A percentile compares a stretch with the other conserved stretches of the same genome.
These are phyloP conservation scores for Acrocephalus scirpaceus DNA, from an alignment of 2,797 vertebrate species.

Conservation along the genomic window DNA sequence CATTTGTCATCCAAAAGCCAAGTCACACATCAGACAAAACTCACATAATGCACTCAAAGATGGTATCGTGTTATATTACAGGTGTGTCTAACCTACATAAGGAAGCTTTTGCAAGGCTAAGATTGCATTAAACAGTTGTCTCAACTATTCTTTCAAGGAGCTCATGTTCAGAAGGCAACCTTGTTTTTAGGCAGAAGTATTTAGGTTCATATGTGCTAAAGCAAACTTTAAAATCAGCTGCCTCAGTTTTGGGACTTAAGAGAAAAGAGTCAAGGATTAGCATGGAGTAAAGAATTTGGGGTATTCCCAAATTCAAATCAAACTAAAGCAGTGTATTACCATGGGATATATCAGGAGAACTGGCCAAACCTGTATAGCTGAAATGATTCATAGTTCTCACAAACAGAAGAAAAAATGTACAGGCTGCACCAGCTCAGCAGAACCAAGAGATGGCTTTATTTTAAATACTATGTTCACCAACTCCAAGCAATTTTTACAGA, in stretches of 20 bases:
- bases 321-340: background rate
- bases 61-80: background rate
- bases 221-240: background rate
- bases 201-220: background rate
- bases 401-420: background rate
- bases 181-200: background rate
- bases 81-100: background rate
- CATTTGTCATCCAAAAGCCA: background rate
- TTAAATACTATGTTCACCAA: background rate
- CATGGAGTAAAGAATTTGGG: background rate
- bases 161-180: background rate
- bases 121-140: background rate
- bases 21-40: background rate
- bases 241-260: background rate
- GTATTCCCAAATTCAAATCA: background rate
- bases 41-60: background rate
- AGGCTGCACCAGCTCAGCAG: background rate
- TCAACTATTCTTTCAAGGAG: background rate
- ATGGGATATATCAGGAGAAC: background rate
- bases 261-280: background rate
- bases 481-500: background rate
- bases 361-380: slow-evolving; percentile 37
- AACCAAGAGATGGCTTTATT: background rate
- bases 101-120: slow-evolving; percentile 27
- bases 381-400: background rate